A percentile compares a stretch with the other conserved stretches of the same genome.
Evolutionary conservation across 1,140 invertebrate species (phyloP).

Genomic region (Euglossa dilemma): DNA sequence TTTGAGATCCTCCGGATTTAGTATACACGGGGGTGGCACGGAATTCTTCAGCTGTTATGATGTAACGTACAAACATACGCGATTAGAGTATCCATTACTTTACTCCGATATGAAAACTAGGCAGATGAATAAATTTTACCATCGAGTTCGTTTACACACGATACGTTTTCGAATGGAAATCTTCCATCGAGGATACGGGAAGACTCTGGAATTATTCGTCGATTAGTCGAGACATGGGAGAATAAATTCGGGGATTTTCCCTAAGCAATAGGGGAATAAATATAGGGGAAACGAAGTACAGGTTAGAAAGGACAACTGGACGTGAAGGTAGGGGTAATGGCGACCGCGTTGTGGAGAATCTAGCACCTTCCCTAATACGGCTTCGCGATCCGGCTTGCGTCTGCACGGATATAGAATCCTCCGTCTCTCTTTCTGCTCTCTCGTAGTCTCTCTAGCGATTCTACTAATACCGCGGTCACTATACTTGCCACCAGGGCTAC

Average conservation of each 20-base stretch:
- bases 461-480: slow-evolving; percentile 23
- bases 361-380: slow-evolving; percentile 80
- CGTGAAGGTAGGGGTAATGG: slow-evolving; percentile 65
- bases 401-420: slow-evolving; percentile 78
- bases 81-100: neutral
- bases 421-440: slow-evolving; percentile 42
- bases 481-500: slow-evolving; percentile 11
- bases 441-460: slow-evolving; percentile 37
- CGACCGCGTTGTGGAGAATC: slow-evolving; percentile 68
- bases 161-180: too few species aligned
- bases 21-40: slow-evolving; percentile 5
- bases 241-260: neutral
- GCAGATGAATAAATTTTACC: too few species aligned
- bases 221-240: neutral
- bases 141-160: too few species aligned
- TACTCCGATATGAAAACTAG: rapidly evolving
- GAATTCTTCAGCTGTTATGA: slow-evolving; percentile 5
- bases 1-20: slow-evolving; percentile 30
- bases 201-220: neutral
- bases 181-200: too few species aligned
- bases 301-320: slow-evolving; percentile 7
- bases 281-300: neutral
- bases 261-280: too few species aligned
- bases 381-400: slow-evolving; percentile 71
- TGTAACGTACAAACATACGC: slow-evolving; percentile 18